phyloP scores from a whole-genome alignment of 1,140 invertebrate species.

The Whitmania pigra region DNA sequence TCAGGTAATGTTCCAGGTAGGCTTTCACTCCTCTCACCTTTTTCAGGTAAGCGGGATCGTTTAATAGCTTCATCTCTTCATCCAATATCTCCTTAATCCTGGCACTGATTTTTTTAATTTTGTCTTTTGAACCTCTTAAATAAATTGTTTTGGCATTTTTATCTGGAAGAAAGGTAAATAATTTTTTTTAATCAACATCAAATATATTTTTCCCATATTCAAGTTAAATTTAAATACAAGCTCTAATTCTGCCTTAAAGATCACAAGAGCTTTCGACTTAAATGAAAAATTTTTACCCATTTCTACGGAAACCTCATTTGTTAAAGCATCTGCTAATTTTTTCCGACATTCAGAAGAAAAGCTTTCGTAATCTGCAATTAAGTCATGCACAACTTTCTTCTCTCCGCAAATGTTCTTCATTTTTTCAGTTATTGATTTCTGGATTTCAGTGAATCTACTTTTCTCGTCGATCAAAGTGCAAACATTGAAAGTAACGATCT shows the following conservation, averaged over 20 bases:
- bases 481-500: no score
- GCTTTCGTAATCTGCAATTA: no score
- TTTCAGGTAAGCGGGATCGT: conserved; percentile 1
- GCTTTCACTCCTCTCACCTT: background rate
- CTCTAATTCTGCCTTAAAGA: background rate
- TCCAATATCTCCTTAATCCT: background rate
- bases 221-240: background rate
- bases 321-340: no score
- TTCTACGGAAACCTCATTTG: no score
- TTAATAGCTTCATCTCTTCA: background rate
- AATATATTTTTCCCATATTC: background rate
- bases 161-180: background rate
- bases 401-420: no score
- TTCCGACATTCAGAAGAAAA: no score
- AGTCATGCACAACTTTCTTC: no score
- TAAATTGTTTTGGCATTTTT: background rate
- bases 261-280: background rate
- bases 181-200: background rate
- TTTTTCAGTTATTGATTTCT: no score
- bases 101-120: background rate
- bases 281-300: no score
- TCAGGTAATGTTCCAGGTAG: background rate
- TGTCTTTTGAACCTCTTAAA: background rate
- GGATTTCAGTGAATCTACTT: no score
- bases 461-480: no score